phyloP scores from a whole-genome alignment of 2,888 invertebrate species.

The Bibio marci region DNA sequence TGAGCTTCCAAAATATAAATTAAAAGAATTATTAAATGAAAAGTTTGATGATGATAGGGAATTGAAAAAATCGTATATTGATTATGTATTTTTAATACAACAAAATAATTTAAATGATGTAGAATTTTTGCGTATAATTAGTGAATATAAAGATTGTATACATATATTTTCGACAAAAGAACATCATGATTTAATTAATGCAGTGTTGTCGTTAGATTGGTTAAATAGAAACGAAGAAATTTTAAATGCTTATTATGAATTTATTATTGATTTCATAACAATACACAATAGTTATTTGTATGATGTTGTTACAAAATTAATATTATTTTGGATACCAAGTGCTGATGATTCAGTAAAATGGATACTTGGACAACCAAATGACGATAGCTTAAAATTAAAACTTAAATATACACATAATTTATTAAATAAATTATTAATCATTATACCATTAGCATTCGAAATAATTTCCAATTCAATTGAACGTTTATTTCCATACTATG shows the following conservation, averaged over 20 bases:
- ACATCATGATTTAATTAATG: constrained; percentile 27
- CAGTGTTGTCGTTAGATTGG: constrained; percentile 42
- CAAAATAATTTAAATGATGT: too few relatives aligned
- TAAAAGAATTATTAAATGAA: too few relatives aligned
- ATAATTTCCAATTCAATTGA: constrained; percentile 45
- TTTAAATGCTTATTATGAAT: constrained; percentile 40
- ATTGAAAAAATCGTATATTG: too few relatives aligned
- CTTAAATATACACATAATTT: constrained; percentile 46
- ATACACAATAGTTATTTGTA: constrained; percentile 48
- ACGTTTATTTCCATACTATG: constrained; percentile 60
- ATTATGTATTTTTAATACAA: too few relatives aligned
- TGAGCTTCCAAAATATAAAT: too few relatives aligned
- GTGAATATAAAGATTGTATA: too few relatives aligned
- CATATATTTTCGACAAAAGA: too few relatives aligned
- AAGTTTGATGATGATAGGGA: too few relatives aligned
- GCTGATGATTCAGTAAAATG: constrained; percentile 37
- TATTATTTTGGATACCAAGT: constrained; percentile 38
- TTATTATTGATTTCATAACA: constrained; percentile 47
- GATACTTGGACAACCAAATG: constrained; percentile 38
- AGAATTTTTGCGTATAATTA: too few relatives aligned
- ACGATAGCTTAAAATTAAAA: constrained; percentile 33
- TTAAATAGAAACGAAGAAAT: constrained; percentile 30
- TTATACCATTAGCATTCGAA: constrained; percentile 46
- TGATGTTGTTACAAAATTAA: constrained; percentile 39
- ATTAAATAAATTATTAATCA: constrained; percentile 24